Evolutionary conservation across 1,140 invertebrate species (phyloP).

Genomic region (Caenorhabditis inopinata): DNA sequence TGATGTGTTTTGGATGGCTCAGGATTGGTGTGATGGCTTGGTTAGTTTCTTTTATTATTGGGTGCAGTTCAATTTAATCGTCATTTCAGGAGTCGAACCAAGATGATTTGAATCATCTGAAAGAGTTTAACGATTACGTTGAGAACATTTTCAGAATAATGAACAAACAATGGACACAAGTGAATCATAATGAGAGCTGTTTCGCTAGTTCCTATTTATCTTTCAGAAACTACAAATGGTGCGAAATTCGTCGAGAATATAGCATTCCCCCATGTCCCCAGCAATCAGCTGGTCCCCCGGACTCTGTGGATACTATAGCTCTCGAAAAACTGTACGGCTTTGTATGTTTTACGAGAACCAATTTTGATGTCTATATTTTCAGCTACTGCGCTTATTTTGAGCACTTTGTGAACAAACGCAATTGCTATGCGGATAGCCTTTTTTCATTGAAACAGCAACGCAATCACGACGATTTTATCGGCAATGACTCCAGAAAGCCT

Average conservation of each 20-base stretch:
- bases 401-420: background rate
- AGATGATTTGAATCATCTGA: background rate
- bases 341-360: too few species aligned
- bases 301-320: too few species aligned
- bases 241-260: background rate
- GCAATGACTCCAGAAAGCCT: too few species aligned
- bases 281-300: background rate
- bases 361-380: background rate
- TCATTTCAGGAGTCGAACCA: background rate
- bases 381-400: background rate
- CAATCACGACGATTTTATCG: too few species aligned
- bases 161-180: background rate
- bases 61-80: background rate
- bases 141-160: background rate
- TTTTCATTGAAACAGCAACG: too few species aligned
- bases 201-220: background rate
- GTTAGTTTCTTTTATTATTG: background rate
- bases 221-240: background rate
- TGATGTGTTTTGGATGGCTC: background rate
- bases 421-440: background rate
- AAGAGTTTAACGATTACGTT: background rate
- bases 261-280: background rate
- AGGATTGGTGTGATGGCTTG: background rate
- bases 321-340: too few species aligned
- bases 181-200: background rate